A percentile compares a stretch with the other conserved stretches of the same genome.
Evolutionary conservation across 2,888 invertebrate genomes (phyloP).

Genomic region (Conops quadrifasciatus): DNA sequence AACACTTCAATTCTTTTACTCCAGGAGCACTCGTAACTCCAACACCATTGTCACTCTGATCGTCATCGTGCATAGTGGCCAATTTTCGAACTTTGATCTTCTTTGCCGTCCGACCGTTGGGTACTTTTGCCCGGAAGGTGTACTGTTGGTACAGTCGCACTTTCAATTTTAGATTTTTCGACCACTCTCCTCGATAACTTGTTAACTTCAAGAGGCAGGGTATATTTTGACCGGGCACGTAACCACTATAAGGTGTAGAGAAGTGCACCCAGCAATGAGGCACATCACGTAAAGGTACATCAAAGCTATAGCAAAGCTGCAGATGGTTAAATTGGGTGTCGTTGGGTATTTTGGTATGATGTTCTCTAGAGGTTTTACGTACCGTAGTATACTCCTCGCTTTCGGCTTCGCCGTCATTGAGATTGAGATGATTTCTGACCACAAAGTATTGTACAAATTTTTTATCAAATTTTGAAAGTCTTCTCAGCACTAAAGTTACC

Average conservation of each 20-base stretch:
- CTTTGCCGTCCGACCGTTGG: constrained; percentile 42
- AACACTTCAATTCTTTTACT: constrained; percentile 10
- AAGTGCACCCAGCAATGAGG: background rate
- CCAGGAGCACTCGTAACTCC: background rate
- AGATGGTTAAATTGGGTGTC: too few species aligned
- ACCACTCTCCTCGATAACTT: background rate
- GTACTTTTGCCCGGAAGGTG: constrained; percentile 42
- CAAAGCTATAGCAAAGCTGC: too few species aligned
- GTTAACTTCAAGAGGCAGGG: constrained; percentile 38
- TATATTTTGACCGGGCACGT: constrained; percentile 51
- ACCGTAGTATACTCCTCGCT: background rate
- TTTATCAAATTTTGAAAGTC: constrained; percentile 44
- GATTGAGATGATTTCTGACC: constrained; percentile 46
- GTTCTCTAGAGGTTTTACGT: too few species aligned
- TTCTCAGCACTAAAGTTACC: constrained; percentile 45
- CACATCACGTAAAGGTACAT: background rate
- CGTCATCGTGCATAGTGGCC: constrained; percentile 19
- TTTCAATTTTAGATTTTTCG: background rate
- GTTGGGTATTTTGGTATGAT: too few species aligned
- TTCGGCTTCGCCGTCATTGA: constrained; percentile 16
- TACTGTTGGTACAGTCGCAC: constrained; percentile 44
- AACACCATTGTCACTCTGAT: background rate
- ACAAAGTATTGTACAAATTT: constrained; percentile 45
- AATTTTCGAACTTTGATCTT: constrained; percentile 40
- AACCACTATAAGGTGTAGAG: constrained; percentile 46